Conservation (phyloP, 2,113 vertebrate genomes). For the Syngnathus floridae region DNA sequence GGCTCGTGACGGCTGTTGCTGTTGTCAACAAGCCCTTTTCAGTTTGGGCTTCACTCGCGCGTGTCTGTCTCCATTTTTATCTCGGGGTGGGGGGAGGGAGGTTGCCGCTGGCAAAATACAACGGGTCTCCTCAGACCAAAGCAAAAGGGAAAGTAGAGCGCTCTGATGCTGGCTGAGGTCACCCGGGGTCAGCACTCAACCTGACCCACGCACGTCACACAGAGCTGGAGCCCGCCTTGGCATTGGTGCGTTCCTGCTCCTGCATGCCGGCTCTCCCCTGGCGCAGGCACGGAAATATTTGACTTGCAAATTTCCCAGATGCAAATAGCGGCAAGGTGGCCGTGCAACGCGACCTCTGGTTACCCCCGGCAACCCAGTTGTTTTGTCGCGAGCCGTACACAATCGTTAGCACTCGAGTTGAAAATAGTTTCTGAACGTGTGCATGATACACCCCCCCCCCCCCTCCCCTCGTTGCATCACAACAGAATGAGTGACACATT, state of each 20-base stretch:
- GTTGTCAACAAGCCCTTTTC: constrained; percentile 42
- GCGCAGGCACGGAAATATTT: constrained; percentile 30
- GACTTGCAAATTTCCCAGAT: constrained; percentile 54
- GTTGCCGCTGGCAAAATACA: too few relatives aligned
- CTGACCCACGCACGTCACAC: too few relatives aligned
- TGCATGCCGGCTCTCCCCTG: not conserved
- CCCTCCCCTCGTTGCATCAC: constrained; percentile 45
- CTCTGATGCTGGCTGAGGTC: too few relatives aligned
- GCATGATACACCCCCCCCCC: constrained; percentile 8
- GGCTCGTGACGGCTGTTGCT: constrained; percentile 41
- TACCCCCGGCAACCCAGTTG: too few relatives aligned
- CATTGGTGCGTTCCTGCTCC: not conserved
- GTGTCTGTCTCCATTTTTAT: constrained; percentile 34
- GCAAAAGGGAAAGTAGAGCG: too few relatives aligned
- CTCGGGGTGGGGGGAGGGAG: not conserved
- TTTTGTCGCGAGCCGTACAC: too few relatives aligned
- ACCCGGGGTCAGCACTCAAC: too few relatives aligned
- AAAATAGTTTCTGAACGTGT: constrained; percentile 4
- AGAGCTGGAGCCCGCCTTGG: too few relatives aligned
- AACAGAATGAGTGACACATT: constrained; percentile 44
- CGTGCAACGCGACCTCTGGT: not conserved
- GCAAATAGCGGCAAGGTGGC: constrained; percentile 48
- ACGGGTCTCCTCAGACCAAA: too few relatives aligned
- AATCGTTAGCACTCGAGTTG: not conserved
- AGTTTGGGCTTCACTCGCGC: constrained; percentile 23